Evolutionary conservation across 2,888 invertebrate genomes (phyloP).

Genomic region (Ethmia dodecea): DNA sequence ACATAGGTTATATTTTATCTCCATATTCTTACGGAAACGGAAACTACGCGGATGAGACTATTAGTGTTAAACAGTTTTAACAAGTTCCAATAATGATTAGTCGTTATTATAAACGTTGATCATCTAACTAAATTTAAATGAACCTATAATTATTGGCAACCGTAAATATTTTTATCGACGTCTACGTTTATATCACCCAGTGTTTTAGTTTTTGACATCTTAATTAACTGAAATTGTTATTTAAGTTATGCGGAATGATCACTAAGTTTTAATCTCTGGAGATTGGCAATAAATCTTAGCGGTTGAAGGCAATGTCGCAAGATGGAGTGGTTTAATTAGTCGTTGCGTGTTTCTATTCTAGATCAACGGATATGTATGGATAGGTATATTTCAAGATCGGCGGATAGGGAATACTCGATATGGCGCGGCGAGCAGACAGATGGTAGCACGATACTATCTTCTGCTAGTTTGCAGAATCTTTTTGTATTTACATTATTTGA

Average conservation of each 20-base stretch:
- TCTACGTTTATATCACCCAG: slow-evolving; percentile 42
- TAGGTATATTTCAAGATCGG: slow-evolving; percentile 56
- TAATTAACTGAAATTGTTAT: too few relatives aligned
- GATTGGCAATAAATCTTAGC: slow-evolving; percentile 45
- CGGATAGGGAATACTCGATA: slow-evolving; percentile 51
- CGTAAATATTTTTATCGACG: slow-evolving; percentile 50
- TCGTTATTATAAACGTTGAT: slow-evolving; percentile 36
- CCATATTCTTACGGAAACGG: too few relatives aligned
- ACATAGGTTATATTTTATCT: too few relatives aligned
- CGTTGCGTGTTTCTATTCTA: slow-evolving; percentile 46
- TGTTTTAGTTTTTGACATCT: background rate
- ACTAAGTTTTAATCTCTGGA: slow-evolving; percentile 28
- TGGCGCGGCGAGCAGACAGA: slow-evolving; percentile 52
- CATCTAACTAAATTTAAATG: slow-evolving; percentile 50
- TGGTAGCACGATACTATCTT: slow-evolving; percentile 52
- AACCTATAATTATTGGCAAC: too few relatives aligned
- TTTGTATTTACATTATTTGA: slow-evolving; percentile 45
- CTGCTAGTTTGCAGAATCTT: slow-evolving; percentile 34
- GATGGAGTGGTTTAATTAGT: slow-evolving; percentile 52
- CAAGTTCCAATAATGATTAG: too few relatives aligned
- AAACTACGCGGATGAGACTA: too few relatives aligned
- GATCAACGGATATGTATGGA: slow-evolving; percentile 45
- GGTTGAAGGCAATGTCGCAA: slow-evolving; percentile 28
- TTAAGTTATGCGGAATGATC: slow-evolving; percentile 30
- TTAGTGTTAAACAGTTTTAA: too few relatives aligned